Evolutionary conservation across 2,797 vertebrate genomes (phyloP), one percentile per base, ranked within the genome.

Genomic region (Xenentodon cancila): DNA sequence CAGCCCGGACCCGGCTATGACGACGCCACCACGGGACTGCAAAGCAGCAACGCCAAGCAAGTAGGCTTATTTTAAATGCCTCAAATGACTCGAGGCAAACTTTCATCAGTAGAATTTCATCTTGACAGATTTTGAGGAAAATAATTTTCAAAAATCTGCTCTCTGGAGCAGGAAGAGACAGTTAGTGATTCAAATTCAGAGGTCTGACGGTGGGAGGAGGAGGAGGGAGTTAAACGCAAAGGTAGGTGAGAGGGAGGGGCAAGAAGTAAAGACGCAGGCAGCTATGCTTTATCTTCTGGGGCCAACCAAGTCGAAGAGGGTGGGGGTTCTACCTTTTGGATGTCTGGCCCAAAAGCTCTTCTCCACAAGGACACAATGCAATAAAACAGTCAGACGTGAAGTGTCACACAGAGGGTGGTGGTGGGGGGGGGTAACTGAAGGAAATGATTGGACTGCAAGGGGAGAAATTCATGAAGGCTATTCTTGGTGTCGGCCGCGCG

Each of bases 321-420:
- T n/a, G 44, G 60, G 1, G 15, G 9, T 37, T 9, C 60, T 71
- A 17, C 68, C 79, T 72, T 82, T 62, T 30, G 71, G 70, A 81
- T 84, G 76, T 85, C 84, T 84, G 86, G 77, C 64, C 80, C 85
- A 84, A 75, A 88, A 80, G 80, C 84, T 77, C 71, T 85, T 64
- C 70, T 85, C 85, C 77, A 76, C 84, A 89, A 89, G 89, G 85
- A 84, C 87, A 82, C 78, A 61, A 59, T 9, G 71, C 79, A 80
- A 85, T 82, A 83, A 86, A 85, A 87, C 85, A 85, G 75, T 85
- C 77, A 75, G 71, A 75, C 71, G 78, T 84, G 79, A 80, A 80
- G 82, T 83, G 72, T 80, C 76, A 77, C 81, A 82, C 80, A 71
- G 68, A 61, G 71, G 79, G 49, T 42, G 77, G 86, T 77, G 83